Conservation (phyloP, 2,888 invertebrate genomes). For the Drosophila kuntzei region DNA sequence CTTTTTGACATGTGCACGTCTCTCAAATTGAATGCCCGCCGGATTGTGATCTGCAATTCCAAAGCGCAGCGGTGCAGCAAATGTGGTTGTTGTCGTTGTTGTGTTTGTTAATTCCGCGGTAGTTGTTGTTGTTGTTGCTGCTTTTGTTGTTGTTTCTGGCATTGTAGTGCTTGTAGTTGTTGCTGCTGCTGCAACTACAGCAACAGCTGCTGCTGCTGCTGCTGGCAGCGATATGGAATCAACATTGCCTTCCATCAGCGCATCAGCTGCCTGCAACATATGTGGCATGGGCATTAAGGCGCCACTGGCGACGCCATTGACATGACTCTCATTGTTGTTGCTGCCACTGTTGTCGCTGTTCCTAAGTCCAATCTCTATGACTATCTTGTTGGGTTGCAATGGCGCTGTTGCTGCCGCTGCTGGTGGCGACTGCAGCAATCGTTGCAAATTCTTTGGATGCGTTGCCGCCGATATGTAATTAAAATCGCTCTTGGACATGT, state of each 20-base stretch:
- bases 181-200: slow-evolving; percentile 61
- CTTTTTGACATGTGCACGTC: slow-evolving; percentile 85
- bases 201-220: slow-evolving; percentile 41
- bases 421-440: slow-evolving; percentile 46
- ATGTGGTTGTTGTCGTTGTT: slow-evolving; percentile 11
- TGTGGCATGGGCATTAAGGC: slow-evolving; percentile 57
- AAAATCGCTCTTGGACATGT: slow-evolving; percentile 81
- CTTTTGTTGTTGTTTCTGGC: slow-evolving; percentile 2
- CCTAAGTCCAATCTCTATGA: slow-evolving; percentile 83
- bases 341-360: slow-evolving; percentile 4
- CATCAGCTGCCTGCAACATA: slow-evolving; percentile 72
- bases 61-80: slow-evolving; percentile 32
- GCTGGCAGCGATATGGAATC: slow-evolving; percentile 84
- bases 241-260: slow-evolving; percentile 82
- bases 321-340: slow-evolving; percentile 14
- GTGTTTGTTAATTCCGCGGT: slow-evolving; percentile 5
- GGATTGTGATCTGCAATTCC: slow-evolving; percentile 83
- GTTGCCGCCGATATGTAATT: slow-evolving; percentile 83
- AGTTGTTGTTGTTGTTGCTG: slow-evolving; percentile 7
- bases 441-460: slow-evolving; percentile 83
- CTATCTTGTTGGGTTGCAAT: slow-evolving; percentile 79
- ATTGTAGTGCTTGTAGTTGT: slow-evolving; percentile 2
- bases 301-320: slow-evolving; percentile 22
- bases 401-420: neutral
- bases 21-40: slow-evolving; percentile 83